Base-by-base conservation (phyloP, 1,140 invertebrate genomes). In the Maniola jurtina region DNA sequence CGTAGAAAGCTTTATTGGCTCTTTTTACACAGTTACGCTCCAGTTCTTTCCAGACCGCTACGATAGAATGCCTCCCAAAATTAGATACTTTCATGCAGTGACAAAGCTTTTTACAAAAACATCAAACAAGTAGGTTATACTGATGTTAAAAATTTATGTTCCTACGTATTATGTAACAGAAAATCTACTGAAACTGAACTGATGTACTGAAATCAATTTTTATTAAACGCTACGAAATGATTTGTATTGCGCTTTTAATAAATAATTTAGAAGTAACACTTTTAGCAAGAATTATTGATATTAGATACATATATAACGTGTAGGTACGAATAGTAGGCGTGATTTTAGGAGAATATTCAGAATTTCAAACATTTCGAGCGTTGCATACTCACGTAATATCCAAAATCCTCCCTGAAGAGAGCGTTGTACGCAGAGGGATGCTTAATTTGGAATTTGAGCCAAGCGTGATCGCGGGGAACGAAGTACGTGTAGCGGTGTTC, bases 401-500 rank as follows among this genome's bases (percentile, higher is more conserved):
- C 92, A 85, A 93, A 97, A 47, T 96, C 94, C 50, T 93, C 92
- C 94, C 96, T 96, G 73, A 96, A 96, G 9, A 97, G 88, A 80
- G 96, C 96, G 86, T 96, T 97, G 83, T 95, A 94, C 5, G 94
- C 93, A 9, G 96, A 96, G 2, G 96, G 96, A 77, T 93, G 93
- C 48, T 92, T 91, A 48, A 93, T 91, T 80, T 94, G 92, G 63
- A 95, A 93, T 62, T 94, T 92, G 25, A 94, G 90, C 96, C 96
- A 99, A 10, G 97, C 98, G 70, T 94, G 94, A 77, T 99, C 95
- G 11, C 95, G 92, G 1, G 98, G 97, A 1, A 97, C 97, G 81
- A 99, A 98, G 81, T 96, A 97, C 0, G 98, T 99, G 86, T 95
- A 98, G 40, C 95, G 94, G 67, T 95, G 95, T 60, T 94, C 94